These are phyloP conservation scores for Aurelia aurita DNA, from an alignment of 30 jellyfish, hydroid and myxozoan genomes.

Conservation along the genomic window DNA sequence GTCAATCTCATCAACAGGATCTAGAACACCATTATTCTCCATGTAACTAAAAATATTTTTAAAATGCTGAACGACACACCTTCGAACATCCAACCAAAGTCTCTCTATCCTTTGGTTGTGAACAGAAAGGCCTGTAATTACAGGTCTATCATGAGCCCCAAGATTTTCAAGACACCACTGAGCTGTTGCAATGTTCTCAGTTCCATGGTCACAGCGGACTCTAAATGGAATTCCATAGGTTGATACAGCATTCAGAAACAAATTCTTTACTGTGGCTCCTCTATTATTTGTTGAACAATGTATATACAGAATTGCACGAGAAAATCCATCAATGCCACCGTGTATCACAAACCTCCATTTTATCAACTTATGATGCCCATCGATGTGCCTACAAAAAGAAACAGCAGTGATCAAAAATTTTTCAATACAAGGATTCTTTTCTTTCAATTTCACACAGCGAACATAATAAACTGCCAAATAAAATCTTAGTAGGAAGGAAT, in stretches of 20 bases:
- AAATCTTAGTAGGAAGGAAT: too few species aligned
- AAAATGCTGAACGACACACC: background rate
- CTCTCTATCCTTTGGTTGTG: constrained; percentile 51
- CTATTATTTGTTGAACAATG: constrained; percentile 4
- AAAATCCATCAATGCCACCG: constrained; percentile 17
- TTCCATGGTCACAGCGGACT: constrained; percentile 11
- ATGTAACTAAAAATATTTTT: background rate
- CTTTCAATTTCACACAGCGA: too few species aligned
- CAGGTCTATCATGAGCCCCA: background rate
- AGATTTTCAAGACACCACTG: constrained; percentile 4
- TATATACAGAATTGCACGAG: background rate
- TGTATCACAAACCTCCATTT: constrained; percentile 9
- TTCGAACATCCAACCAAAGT: constrained; percentile 7
- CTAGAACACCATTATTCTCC: background rate
- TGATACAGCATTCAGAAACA: constrained; percentile 17
- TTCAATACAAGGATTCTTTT: too few species aligned
- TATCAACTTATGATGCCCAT: constrained; percentile 12
- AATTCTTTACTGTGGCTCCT: constrained; percentile 10
- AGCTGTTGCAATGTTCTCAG: constrained; percentile 25
- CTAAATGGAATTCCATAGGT: constrained; percentile 11
- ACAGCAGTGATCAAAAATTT: background rate
- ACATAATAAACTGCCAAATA: too few species aligned
- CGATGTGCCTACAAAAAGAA: background rate
- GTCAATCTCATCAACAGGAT: constrained; percentile 22
- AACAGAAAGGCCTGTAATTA: constrained; percentile 11